These are phyloP conservation scores for Tenualosa thibaudeaui DNA, from an alignment of 2,797 vertebrate genomes.

Conservation along the genomic window DNA sequence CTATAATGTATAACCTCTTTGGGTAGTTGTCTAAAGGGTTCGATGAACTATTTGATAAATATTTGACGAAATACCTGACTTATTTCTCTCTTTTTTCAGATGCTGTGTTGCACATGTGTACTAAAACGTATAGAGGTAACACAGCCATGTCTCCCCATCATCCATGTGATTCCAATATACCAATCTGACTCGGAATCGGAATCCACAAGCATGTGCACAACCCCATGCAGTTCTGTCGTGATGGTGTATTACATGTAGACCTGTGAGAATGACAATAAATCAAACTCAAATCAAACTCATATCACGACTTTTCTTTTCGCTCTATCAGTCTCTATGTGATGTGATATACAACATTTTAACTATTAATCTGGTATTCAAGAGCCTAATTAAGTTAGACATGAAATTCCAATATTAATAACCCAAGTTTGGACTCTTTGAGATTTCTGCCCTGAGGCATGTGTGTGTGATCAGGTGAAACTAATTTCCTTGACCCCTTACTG, in stretches of 20 bases:
- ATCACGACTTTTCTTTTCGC: not conserved
- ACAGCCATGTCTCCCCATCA: not conserved
- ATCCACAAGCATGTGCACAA: not conserved
- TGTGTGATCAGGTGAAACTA: slow-evolving; percentile 7
- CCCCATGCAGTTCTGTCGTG: not conserved
- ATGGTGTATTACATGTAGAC: not conserved
- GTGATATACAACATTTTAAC: no score
- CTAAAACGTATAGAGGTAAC: not conserved
- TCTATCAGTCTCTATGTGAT: not conserved
- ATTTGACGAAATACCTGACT: not conserved
- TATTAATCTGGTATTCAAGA: no score
- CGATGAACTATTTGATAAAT: not conserved
- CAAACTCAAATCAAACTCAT: not conserved
- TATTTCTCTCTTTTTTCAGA: slow-evolving; percentile 30
- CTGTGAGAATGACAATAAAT: not conserved
- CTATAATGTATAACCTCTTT: no score
- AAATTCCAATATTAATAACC: not conserved
- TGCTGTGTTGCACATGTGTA: slow-evolving; percentile 46
- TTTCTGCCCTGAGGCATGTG: not conserved
- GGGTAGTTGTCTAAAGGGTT: no score
- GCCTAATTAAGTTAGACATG: not conserved
- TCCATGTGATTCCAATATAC: slow-evolving; percentile 1
- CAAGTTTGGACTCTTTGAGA: not conserved
- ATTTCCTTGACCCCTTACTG: not conserved
- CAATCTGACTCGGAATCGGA: not conserved